phyloP scores from a whole-genome alignment of 1,140 invertebrate genomes.

The Galleria mellonella region DNA sequence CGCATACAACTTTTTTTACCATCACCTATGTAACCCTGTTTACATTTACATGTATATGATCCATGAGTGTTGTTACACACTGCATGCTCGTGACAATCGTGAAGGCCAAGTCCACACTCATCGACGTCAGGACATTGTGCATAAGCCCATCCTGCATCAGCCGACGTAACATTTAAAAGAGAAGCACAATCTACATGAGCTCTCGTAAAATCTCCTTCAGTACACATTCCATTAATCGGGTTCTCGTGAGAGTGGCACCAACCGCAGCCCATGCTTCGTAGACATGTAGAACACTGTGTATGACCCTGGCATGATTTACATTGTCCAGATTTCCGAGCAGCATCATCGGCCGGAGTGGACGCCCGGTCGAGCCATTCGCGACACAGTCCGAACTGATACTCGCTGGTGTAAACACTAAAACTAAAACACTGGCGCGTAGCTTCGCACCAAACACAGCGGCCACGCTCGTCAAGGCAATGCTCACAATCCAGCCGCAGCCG shows the following conservation, averaged over 20 bases:
- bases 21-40: constrained; percentile 90
- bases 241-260: constrained; percentile 95
- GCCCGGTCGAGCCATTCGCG: constrained; percentile 93
- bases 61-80: constrained; percentile 94
- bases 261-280: constrained; percentile 90
- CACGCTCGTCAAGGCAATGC: constrained; percentile 87
- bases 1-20: constrained; percentile 86
- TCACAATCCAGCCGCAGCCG: constrained; percentile 84
- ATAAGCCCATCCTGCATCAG: constrained; percentile 88
- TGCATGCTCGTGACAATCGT: constrained; percentile 93
- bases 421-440: constrained; percentile 93
- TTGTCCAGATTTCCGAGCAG: constrained; percentile 69
- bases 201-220: constrained; percentile 86
- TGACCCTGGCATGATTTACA: constrained; percentile 89
- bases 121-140: constrained; percentile 95
- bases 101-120: constrained; percentile 90
- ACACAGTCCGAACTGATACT: constrained; percentile 94
- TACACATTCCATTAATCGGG: constrained; percentile 88
- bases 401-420: constrained; percentile 95
- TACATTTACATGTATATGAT: constrained; percentile 91
- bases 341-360: constrained; percentile 51
- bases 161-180: constrained; percentile 72
- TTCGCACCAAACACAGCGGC: constrained; percentile 96
- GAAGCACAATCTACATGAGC: constrained; percentile 80
- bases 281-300: constrained; percentile 86